Evolutionary conservation across 2,797 vertebrate genomes (phyloP).

Genomic region (Hybognathus amarus): DNA sequence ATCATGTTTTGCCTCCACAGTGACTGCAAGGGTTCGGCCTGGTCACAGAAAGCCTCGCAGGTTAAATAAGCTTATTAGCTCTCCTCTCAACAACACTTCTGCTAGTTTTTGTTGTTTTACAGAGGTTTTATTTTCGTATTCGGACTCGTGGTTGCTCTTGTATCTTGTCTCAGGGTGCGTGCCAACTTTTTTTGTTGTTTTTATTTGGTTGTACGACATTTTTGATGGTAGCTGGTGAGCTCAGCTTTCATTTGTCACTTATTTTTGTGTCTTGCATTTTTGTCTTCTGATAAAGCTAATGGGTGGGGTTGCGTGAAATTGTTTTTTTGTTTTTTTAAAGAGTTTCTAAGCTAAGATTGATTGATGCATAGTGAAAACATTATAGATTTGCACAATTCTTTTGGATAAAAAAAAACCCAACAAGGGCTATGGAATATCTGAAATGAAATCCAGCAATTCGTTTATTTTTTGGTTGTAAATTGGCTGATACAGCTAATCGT

Average conservation of each 20-base stretch:
- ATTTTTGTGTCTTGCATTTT: slow-evolving; percentile 50
- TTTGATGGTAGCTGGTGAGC: slow-evolving; percentile 36
- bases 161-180: slow-evolving; percentile 88
- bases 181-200: slow-evolving; percentile 73
- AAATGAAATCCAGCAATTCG: slow-evolving; percentile 15
- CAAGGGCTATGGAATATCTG: slow-evolving; percentile 55
- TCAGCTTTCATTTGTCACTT: slow-evolving; percentile 1
- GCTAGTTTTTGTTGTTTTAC: slow-evolving; percentile 55
- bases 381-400: slow-evolving; percentile 51
- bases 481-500: slow-evolving; percentile 20
- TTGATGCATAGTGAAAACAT: slow-evolving; percentile 23
- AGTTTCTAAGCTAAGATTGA: slow-evolving; percentile 59
- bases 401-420: slow-evolving; percentile 43
- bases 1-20: slow-evolving; percentile 41
- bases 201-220: slow-evolving; percentile 66
- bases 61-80: slow-evolving; percentile 58
- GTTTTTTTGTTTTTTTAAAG: background rate
- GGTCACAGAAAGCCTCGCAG: slow-evolving; percentile 49
- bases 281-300: slow-evolving; percentile 54
- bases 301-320: background rate
- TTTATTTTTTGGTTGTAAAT: background rate
- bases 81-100: slow-evolving; percentile 53
- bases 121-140: slow-evolving; percentile 71
- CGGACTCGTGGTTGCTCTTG: slow-evolving; percentile 76
- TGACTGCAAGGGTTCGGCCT: slow-evolving; percentile 26